Evolutionary conservation across 2,888 invertebrate genomes (phyloP).

Genomic region (Polymixis lichenea): DNA sequence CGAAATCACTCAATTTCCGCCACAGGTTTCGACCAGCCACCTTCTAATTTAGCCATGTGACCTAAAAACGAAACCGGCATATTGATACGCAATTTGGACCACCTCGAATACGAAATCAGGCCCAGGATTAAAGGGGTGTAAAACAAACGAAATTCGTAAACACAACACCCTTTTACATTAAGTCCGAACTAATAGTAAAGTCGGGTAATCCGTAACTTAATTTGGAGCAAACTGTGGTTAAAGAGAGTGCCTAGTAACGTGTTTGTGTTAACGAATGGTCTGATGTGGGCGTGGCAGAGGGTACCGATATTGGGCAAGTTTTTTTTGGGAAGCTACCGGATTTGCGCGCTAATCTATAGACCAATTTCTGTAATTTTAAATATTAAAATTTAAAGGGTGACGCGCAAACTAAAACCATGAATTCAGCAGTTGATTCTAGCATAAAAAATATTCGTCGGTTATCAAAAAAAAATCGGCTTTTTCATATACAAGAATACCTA

Average conservation of each 20-base stretch:
- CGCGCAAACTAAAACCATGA: too few species aligned
- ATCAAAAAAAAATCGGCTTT: too few species aligned
- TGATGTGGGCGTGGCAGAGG: constrained; percentile 13
- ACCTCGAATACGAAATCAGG: constrained; percentile 61
- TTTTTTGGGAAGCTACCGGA: not conserved
- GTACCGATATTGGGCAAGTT: constrained; percentile 6
- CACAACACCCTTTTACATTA: constrained; percentile 67
- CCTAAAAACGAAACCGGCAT: constrained; percentile 51
- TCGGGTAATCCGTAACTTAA: constrained; percentile 65
- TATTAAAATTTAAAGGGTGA: not conserved
- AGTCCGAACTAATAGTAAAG: constrained; percentile 65
- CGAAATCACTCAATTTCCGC: constrained; percentile 35
- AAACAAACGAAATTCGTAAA: constrained; percentile 65
- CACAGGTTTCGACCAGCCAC: constrained; percentile 1
- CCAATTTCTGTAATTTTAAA: not conserved
- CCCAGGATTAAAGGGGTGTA: constrained; percentile 60
- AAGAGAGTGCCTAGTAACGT: constrained; percentile 44
- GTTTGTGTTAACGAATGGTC: constrained; percentile 54
- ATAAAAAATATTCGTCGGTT: too few species aligned
- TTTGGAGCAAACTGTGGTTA: constrained; percentile 63
- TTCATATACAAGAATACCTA: too few species aligned
- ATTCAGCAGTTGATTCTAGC: too few species aligned
- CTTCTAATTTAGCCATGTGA: constrained; percentile 41
- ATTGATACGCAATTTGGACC: constrained; percentile 59
- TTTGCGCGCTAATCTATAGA: not conserved